A percentile compares a stretch with the other conserved stretches of the same genome.
Conservation (phyloP, 2,113 vertebrate genomes). For the Atlantisia rogersi region DNA sequence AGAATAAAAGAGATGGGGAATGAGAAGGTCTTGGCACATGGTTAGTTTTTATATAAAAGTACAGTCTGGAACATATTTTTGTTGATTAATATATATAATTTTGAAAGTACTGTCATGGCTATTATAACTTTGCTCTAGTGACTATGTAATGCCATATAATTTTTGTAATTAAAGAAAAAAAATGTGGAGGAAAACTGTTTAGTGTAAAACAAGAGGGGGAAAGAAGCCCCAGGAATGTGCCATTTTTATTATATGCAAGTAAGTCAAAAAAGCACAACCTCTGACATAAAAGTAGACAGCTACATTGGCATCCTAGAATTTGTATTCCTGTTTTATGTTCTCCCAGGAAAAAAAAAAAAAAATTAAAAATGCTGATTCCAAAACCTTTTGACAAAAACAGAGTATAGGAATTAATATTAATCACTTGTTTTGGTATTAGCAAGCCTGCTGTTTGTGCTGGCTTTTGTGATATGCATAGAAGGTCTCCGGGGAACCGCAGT, state of each 20-base stretch:
- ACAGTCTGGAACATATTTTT: neutral
- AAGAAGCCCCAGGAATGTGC: neutral
- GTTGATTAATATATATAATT: neutral
- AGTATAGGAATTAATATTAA: constrained; percentile 74
- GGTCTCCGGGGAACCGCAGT: neutral
- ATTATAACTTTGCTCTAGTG: neutral
- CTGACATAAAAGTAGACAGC: neutral
- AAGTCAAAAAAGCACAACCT: neutral
- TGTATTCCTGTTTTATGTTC: constrained; percentile 24
- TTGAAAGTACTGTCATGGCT: neutral
- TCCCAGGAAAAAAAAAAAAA: constrained; percentile 22
- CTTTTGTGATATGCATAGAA: constrained; percentile 68
- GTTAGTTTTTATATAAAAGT: neutral
- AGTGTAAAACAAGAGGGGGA: neutral
- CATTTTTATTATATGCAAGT: neutral
- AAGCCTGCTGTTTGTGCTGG: constrained; percentile 55
- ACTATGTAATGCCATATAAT: neutral
- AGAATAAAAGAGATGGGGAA: neutral
- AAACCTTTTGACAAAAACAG: constrained; percentile 55
- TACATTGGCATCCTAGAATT: neutral
- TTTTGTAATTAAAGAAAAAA: neutral
- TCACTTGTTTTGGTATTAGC: constrained; percentile 63
- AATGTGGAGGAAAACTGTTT: neutral
- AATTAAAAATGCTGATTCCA: constrained; percentile 25
- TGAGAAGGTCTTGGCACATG: neutral